A percentile compares a stretch with the other conserved stretches of the same genome.
phyloP scores from a whole-genome alignment of 2,113 vertebrate species.

The Rana temporaria region DNA sequence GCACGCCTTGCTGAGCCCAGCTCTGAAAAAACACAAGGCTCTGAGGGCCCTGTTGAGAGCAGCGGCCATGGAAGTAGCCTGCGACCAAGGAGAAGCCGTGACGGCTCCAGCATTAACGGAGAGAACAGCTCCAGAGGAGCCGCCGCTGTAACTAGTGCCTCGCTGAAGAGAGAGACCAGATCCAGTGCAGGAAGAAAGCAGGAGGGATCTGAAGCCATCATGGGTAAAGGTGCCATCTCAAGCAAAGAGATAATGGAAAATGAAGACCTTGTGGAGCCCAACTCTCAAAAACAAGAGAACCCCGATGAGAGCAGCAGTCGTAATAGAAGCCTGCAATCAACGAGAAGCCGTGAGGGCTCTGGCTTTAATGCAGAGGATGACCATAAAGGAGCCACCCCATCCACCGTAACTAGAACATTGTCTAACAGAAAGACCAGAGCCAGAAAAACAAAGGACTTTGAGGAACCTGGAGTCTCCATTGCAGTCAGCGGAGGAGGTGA shows the following conservation, averaged over 20 bases:
- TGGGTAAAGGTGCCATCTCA: no score
- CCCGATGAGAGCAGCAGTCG: neutral
- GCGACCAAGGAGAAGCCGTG: neutral
- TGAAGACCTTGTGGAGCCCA: no score
- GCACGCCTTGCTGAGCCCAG: no score
- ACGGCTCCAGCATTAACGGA: neutral
- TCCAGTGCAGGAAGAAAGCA: neutral
- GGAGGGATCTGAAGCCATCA: neutral
- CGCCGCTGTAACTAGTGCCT: neutral
- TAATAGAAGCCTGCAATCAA: neutral
- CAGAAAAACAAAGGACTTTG: neutral
- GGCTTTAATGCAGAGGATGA: neutral
- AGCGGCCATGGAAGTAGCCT: neutral
- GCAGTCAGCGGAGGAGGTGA: no score
- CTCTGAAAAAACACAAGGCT: no score
- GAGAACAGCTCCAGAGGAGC: no score
- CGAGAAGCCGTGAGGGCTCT: neutral
- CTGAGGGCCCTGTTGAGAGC: neutral
- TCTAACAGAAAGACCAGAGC: neutral
- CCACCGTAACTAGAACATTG: neutral
- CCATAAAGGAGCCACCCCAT: no score
- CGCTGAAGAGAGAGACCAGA: neutral
- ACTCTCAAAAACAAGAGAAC: no score
- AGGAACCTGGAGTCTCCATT: neutral
- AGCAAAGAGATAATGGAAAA: no score